Evolutionary conservation across 2,888 invertebrate genomes (phyloP), one percentile per base, ranked within the genome.

Genomic region (Ophion ventricosus): DNA sequence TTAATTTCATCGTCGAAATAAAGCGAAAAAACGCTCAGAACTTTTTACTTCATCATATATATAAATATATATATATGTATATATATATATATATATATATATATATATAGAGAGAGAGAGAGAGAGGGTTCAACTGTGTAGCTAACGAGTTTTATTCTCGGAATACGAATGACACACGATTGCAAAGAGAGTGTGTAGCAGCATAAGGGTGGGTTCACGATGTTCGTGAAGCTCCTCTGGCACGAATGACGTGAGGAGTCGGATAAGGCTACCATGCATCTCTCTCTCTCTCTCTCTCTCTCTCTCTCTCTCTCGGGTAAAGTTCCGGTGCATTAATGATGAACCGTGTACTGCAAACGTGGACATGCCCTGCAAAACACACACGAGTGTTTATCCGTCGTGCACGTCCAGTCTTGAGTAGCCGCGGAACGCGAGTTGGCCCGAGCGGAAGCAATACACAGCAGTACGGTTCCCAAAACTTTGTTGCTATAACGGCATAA

Each of bases 121-220:
- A n/a, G n/a, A n/a, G n/a, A n/a, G 64, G 70, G 69, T 83, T 75
- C n/a, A 70, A 70, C 59, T 25, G 49, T 49, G 69, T 69, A 72
- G 74, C 84, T 84, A 84, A 84, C 81, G 84, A 84, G 84, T 78
- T 84, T 84, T 80, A 84, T 80, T 73, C 73, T 73, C 67, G 61
- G 40, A 23, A 69, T 49, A 67, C 64, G 25, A 61, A 56, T 49
- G 80, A 80, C 69, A 54, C 74, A 73, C 61, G 59, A 72, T 59
- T 77, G 56, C 63, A 35, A 72, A 70, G 63, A 35, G 64, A 70
- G 63, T 64, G 74, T 59, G 63, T 25, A 20, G 14, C 5, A 14
- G 5, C 25, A 49, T n/a, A 70, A 80, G 69, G 66, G 73, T 40
- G 67, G 69, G 63, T 20, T 63, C 29, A 5, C 56, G 80, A 83